Base-by-base conservation (phyloP, 2,113 vertebrate species). In the Rhynchopsitta pachyrhyncha region DNA sequence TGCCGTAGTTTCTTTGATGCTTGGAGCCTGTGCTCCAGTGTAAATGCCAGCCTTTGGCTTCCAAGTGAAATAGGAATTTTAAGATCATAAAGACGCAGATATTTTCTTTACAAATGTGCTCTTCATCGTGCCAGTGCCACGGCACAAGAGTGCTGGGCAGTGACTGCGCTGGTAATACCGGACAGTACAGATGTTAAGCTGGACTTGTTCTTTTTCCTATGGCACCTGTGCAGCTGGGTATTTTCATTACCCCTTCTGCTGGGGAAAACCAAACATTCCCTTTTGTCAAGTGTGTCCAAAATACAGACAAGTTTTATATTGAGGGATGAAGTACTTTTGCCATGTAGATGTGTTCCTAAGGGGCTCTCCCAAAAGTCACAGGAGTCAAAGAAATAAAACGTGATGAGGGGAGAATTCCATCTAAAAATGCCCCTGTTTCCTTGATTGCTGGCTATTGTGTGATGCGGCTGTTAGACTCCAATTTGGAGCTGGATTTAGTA, bases 231-330 rank as follows among this genome's bases (percentile, higher is more conserved):
- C 90, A 27, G 10, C 47, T 42, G 97, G 97, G 16, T 94, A 96
- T 86, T 97, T 97, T 55, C 88, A 81, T 44, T 97, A 97, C 63
- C 97, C 93, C 49, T 95, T 97, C 78, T 98, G 97, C 81, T 93
- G 94, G 68, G 89, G 97, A 98, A 96, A 97, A 94, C 37, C 44
- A 80, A 47, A 39, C 2, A 3, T 19, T 77, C 28, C 9, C 41
- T 78, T 75, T 75, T 4, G 11, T 47, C n/a, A 55, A 76, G 13
- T 4, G 1, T 63, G 46, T 37, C 29, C 31, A 17, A 77, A 81
- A 46, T 24, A 49, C 19, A 44, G 41, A 46, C 55, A 25, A 4
- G n/a, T 76, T 88, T 73, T 74, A 10, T 59, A n/a, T 25, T 29
- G 83, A 42, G 28, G 44, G n/a, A 17, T 74, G 20, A 42, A 62